Conservation (phyloP, 2,888 invertebrate genomes). For the Antheraea yamamai region DNA sequence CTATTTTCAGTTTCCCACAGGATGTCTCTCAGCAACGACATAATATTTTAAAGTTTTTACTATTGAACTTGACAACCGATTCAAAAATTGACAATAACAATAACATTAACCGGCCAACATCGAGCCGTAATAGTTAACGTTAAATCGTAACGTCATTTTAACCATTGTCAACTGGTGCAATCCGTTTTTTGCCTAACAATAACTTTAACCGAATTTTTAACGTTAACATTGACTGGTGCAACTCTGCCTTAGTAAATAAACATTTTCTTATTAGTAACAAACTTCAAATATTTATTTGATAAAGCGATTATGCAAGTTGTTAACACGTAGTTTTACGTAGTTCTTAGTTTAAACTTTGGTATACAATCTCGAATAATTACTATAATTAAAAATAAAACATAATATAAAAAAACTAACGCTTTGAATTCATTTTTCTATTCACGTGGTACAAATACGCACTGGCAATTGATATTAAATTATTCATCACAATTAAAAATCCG, state of each 20-base stretch:
- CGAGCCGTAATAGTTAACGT: too few relatives aligned
- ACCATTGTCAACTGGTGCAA: too few relatives aligned
- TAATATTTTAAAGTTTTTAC: too few relatives aligned
- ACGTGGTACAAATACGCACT: constrained; percentile 10
- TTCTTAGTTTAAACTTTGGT: neutral
- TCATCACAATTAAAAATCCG: constrained; percentile 51
- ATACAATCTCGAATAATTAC: neutral
- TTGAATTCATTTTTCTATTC: neutral
- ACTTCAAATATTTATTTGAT: neutral
- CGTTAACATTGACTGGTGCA: too few relatives aligned
- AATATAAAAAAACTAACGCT: neutral
- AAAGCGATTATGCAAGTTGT: neutral
- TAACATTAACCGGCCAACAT: too few relatives aligned
- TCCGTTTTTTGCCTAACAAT: too few relatives aligned
- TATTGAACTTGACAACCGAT: too few relatives aligned
- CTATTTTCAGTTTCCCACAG: too few relatives aligned
- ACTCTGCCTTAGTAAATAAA: neutral
- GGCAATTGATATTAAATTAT: constrained; percentile 30
- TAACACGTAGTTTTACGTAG: neutral
- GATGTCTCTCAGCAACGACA: too few relatives aligned
- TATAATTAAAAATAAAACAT: neutral
- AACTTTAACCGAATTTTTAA: too few relatives aligned
- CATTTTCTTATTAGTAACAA: neutral
- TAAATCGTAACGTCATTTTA: too few relatives aligned
- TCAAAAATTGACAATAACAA: too few relatives aligned